These are phyloP conservation scores for Podarcis lilfordi DNA, from an alignment of 2,797 vertebrate genomes.

Conservation along the genomic window DNA sequence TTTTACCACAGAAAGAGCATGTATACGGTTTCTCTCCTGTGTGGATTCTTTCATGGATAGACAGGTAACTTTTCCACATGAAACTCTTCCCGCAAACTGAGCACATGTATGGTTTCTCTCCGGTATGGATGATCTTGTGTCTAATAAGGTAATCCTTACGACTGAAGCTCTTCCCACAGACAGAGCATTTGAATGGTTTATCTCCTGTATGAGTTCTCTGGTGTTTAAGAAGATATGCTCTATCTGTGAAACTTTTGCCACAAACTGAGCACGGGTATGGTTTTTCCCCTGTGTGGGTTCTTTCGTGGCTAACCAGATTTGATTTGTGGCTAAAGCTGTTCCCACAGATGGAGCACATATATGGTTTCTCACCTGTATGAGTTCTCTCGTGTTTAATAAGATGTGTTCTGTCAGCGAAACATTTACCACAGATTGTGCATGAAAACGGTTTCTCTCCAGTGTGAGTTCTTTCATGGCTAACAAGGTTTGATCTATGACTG, in stretches of 20 bases:
- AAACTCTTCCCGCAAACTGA: slow-evolving; percentile 14
- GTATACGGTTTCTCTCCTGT: slow-evolving; percentile 2
- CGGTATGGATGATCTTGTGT: slow-evolving; percentile 47
- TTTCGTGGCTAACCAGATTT: slow-evolving; percentile 21
- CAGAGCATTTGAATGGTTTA: slow-evolving; percentile 7
- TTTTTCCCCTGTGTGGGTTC: slow-evolving; percentile 60
- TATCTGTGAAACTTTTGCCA: neutral
- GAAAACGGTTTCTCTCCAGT: no score
- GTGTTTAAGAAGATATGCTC: slow-evolving; percentile 1
- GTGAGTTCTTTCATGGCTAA: slow-evolving; percentile 53
- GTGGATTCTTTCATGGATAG: slow-evolving; percentile 25
- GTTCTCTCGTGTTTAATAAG: no score
- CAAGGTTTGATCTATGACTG: slow-evolving; percentile 58
- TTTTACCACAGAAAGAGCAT: slow-evolving; percentile 26
- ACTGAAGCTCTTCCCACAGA: slow-evolving; percentile 50
- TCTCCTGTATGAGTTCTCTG: neutral
- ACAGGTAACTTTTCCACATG: slow-evolving; percentile 6
- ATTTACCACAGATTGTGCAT: no score
- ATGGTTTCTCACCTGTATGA: no score
- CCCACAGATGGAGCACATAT: no score
- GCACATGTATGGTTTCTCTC: slow-evolving; percentile 3
- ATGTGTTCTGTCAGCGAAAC: no score
- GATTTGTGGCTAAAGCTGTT: neutral
- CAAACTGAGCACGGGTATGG: neutral
- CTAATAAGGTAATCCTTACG: slow-evolving; percentile 47